phyloP scores from a whole-genome alignment of 2,113 vertebrate species.

The Thermophis baileyi region DNA sequence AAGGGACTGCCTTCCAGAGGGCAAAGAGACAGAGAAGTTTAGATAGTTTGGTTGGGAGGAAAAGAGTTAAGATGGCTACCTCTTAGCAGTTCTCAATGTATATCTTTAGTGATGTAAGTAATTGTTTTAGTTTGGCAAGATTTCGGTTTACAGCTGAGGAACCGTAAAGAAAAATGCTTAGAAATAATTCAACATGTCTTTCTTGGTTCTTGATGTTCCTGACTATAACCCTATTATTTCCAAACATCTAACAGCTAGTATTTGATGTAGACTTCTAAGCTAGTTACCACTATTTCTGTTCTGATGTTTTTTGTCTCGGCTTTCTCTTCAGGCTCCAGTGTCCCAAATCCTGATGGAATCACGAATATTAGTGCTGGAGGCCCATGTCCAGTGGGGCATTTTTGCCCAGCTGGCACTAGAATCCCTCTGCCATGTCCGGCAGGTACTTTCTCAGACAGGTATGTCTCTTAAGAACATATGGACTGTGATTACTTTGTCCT shows the following conservation, averaged over 20 bases:
- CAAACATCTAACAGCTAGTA: background rate
- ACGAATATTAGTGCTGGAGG: slow-evolving; percentile 75
- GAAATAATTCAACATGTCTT: background rate
- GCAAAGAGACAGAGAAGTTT: no score
- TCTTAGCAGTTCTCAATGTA: no score
- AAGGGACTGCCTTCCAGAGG: no score
- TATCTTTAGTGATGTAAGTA: no score
- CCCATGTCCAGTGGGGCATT: slow-evolving; percentile 82
- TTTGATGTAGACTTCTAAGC: background rate
- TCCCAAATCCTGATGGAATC: slow-evolving; percentile 69
- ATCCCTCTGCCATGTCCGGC: slow-evolving; percentile 77
- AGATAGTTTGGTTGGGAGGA: no score
- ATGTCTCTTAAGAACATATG: background rate
- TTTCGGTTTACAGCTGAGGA: no score
- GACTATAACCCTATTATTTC: background rate
- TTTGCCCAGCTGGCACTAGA: slow-evolving; percentile 81
- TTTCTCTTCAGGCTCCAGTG: slow-evolving; percentile 53
- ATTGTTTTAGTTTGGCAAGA: no score
- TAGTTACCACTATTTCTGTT: background rate
- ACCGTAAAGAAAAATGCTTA: no score
- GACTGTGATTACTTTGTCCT: background rate
- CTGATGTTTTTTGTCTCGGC: background rate
- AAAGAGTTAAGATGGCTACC: no score
- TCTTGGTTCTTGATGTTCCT: background rate
- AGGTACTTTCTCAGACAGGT: slow-evolving; percentile 88